phyloP scores from a whole-genome alignment of 2,888 invertebrate genomes.

The Drosophila ustulata region DNA sequence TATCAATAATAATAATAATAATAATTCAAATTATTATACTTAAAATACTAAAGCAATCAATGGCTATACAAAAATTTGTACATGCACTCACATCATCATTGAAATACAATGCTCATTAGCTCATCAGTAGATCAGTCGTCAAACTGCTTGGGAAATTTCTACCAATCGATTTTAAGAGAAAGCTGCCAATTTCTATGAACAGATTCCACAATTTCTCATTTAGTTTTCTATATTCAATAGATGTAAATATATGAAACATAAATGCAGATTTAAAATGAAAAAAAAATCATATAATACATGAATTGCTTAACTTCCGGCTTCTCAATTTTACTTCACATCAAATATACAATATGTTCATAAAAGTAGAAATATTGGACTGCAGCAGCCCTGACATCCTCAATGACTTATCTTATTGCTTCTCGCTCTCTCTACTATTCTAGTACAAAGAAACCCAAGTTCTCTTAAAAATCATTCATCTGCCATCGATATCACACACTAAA shows the following conservation, averaged over 20 bases:
- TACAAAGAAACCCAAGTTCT: neutral
- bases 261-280: neutral
- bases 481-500: conserved; percentile 20
- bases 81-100: conserved; percentile 24
- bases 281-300: neutral
- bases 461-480: neutral
- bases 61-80: conserved; percentile 37
- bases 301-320: neutral
- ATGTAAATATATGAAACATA: neutral
- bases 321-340: neutral
- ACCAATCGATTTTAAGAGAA: neutral
- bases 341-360: neutral
- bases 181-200: neutral
- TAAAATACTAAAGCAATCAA: conserved; percentile 24
- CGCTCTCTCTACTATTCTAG: neutral
- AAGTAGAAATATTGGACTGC: neutral
- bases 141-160: neutral
- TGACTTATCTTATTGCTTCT: conserved; percentile 6
- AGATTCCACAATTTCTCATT: too few species aligned
- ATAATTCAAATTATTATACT: conserved; percentile 24
- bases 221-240: too few species aligned
- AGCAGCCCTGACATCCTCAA: too few species aligned
- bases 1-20: conserved; percentile 18
- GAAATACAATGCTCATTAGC: conserved; percentile 15
- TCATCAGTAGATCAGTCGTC: conserved; percentile 24